Evolutionary conservation across 2,888 invertebrate genomes (phyloP), one percentile per base, ranked within the genome.

Genomic region (Hypena proboscidalis): DNA sequence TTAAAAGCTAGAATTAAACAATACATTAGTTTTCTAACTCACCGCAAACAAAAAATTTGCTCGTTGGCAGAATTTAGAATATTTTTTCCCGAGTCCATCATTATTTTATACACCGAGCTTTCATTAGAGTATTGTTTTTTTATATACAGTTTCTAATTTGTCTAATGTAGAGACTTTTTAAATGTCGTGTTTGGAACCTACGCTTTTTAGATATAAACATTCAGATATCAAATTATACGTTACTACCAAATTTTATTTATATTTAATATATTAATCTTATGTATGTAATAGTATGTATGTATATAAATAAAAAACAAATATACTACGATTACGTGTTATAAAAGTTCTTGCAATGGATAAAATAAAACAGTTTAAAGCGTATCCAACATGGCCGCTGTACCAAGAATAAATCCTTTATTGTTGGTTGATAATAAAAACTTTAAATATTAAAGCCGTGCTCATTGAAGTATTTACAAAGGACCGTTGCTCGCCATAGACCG

Each of bases 401-500:
- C 47, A 55, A 55, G 56, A 62, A 70, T 70, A 72, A 76, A 75
- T 71, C 67, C 55, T 63, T 74, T 68, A 74, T 81, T 77, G 76
- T 80, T 50, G 53, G 62, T 64, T 67, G 58, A 70, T 77, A 73
- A 79, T 74, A 74, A 82, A 79, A 77, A 66, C 69, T 78, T 74
- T 70, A 67, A 74, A 75, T 77, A 76, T 77, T 71, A 81, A 82
- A 83, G 73, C 77, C 61, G 65, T 59, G 71, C 66, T 70, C 76
- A 76, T 74, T 76, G 69, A 75, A 67, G 64, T 64, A 66, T 68
- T 68, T 76, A 73, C 72, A 77, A 70, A 61, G 66, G 67, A 71
- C 74, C 53, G 67, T 71, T 67, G 60, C 52, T 49, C 37, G 42
- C 43, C 26, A 46, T 50, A 52, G 58, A 69, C 69, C 68, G 63